phyloP scores from a whole-genome alignment of 2,888 invertebrate species.

The Uropetala carovei region DNA sequence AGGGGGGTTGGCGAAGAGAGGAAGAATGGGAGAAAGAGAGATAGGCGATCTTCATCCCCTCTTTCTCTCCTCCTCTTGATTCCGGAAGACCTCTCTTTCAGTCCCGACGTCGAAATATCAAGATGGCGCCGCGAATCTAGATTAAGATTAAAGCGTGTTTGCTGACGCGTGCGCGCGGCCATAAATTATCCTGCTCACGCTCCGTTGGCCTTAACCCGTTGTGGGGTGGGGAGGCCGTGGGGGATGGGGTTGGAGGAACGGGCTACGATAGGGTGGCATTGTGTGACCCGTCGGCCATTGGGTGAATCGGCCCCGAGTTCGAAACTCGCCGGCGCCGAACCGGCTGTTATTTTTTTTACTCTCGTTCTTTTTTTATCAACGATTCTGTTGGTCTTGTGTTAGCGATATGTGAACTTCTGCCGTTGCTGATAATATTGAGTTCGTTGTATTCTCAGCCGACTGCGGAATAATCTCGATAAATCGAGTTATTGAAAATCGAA shows the following conservation, averaged over 20 bases:
- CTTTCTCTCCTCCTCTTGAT: constrained; percentile 3
- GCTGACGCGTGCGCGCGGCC: constrained; percentile 59
- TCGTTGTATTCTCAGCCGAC: too few relatives aligned
- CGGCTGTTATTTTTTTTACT: not conserved
- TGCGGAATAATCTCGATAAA: too few relatives aligned
- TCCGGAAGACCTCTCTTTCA: constrained; percentile 46
- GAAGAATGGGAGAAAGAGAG: not conserved
- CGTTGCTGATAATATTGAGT: too few relatives aligned
- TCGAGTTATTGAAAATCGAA: too few relatives aligned
- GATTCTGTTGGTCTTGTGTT: too few relatives aligned
- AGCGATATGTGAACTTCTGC: too few relatives aligned
- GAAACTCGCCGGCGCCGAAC: not conserved
- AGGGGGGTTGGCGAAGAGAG: not conserved
- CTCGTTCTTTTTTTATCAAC: not conserved
- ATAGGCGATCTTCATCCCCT: constrained; percentile 21
- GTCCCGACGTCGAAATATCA: constrained; percentile 56
- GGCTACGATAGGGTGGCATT: not conserved
- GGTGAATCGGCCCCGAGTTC: not conserved
- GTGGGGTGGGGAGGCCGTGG: not conserved
- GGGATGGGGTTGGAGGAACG: too few relatives aligned
- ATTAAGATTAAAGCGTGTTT: constrained; percentile 61
- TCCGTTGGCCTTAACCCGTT: constrained; percentile 26
- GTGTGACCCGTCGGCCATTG: not conserved
- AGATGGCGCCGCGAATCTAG: constrained; percentile 59
- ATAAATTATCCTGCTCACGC: constrained; percentile 56